phyloP scores from a whole-genome alignment of 2,797 vertebrate species.

The Gymnothorax javanicus region DNA sequence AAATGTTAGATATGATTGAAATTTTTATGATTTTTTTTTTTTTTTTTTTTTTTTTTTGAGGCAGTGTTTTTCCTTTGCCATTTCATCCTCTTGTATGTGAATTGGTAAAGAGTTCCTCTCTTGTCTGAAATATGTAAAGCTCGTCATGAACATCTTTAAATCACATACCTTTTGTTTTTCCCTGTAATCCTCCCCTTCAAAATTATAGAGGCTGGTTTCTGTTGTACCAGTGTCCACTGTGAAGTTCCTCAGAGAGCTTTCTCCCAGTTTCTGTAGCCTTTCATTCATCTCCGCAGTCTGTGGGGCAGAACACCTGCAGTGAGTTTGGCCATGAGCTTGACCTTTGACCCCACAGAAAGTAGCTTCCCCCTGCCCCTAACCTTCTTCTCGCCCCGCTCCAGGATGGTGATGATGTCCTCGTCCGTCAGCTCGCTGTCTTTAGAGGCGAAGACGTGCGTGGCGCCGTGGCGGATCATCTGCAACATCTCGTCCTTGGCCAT shows the following conservation, averaged over 20 bases:
- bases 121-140: neutral
- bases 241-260: slow-evolving; percentile 94
- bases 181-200: slow-evolving; percentile 98
- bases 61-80: too few relatives aligned
- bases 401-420: slow-evolving; percentile 92
- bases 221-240: slow-evolving; percentile 87
- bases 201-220: slow-evolving; percentile 95
- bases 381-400: slow-evolving; percentile 96
- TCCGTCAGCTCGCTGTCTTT: slow-evolving; percentile 99
- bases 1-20: too few relatives aligned
- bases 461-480: slow-evolving; percentile 97
- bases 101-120: neutral
- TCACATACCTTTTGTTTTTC: slow-evolving; percentile 96
- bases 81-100: too few relatives aligned
- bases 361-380: slow-evolving; percentile 74
- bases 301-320: neutral
- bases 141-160: neutral
- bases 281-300: slow-evolving; percentile 97
- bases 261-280: slow-evolving; percentile 89
- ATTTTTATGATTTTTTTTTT: too few relatives aligned
- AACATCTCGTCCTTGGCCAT: slow-evolving; percentile 98
- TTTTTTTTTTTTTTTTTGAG: too few relatives aligned
- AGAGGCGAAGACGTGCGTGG: slow-evolving; percentile 96
- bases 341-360: neutral
- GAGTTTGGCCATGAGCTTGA: neutral